Base-by-base conservation (phyloP, 2,888 invertebrate species). In the Meiosimyza platycephala region DNA sequence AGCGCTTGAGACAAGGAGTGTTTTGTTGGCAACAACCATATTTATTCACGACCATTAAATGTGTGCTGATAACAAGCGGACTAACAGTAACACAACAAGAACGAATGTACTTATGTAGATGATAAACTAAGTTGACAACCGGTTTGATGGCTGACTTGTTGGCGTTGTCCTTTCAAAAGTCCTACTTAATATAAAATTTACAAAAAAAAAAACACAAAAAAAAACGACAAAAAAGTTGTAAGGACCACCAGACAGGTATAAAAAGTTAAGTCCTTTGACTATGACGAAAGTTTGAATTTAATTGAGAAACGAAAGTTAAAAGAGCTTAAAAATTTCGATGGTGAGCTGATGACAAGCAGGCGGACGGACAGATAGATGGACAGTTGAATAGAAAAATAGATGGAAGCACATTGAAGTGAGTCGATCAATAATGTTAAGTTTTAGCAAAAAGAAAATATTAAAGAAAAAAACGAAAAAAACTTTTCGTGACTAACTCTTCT, bases 401-500 rank as follows among this genome's bases (percentile, higher is more conserved):
- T 6, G 18, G 55, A 2, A 18, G 13, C 2, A 28, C 6, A 28
- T 57, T 57, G 28, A 13, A 57, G 22, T 57, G 28, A 15, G 22
- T 57, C 22, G 22, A 28, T 22, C 28, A 13, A 28, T 57, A 28
- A 22, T 55, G 18, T 3, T 55, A 55, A 28, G 22, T n/a, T 22
- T 28, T 22, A 28, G 28, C 57, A 57, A 57, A 18, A 22, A 13
- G 7, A 22, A 12, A 55, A 12, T 18, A 57, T 28, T 15, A 12
- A 28, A 15, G 57, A 57, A 57, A 28, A 28, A 15, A 15, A 28
- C 28, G 5, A 18, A 57, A 6, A 22, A 13, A 28, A 57, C 13
- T 48, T 63, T 63, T 63, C 63, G 63, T 63, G 63, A 63, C 63
- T 63, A 40, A 40, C 40, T 9, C 40, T 40, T 40, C 9, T 28